Conservation (phyloP, 2,888 invertebrate genomes). For the Prosapia bicincta region DNA sequence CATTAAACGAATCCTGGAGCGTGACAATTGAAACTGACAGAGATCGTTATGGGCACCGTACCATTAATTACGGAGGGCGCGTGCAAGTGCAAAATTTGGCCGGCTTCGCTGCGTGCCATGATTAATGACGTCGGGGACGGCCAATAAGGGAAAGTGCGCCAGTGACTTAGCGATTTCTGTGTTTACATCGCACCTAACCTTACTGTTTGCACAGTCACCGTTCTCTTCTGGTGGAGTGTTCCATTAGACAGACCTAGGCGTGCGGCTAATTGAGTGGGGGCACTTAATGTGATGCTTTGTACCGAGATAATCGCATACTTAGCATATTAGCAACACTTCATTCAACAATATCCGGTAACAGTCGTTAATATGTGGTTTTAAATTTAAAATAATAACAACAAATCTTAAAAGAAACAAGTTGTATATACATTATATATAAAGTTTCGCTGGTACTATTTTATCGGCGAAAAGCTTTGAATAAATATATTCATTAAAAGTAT, state of each 20-base stretch:
- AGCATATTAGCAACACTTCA: too few species aligned
- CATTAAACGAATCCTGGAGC: background rate
- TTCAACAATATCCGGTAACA: too few species aligned
- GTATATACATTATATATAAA: too few species aligned
- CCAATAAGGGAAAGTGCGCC: background rate
- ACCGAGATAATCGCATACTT: background rate
- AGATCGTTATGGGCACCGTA: background rate
- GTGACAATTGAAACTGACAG: background rate
- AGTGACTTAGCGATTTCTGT: background rate
- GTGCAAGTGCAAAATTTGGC: background rate
- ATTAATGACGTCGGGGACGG: background rate
- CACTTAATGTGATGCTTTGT: background rate
- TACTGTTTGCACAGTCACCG: background rate
- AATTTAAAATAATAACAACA: too few species aligned
- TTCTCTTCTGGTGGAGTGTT: background rate
- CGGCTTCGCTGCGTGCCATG: background rate
- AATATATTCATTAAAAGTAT: too few species aligned
- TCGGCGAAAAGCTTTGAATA: too few species aligned
- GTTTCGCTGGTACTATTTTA: too few species aligned
- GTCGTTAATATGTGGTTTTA: too few species aligned
- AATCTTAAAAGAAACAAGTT: too few species aligned
- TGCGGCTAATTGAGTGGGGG: background rate
- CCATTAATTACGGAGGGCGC: background rate
- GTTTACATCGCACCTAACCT: conserved; percentile 2
- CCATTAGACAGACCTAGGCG: background rate